phyloP scores from a whole-genome alignment of 1,140 invertebrate species.

The Cheumatopsyche charites region DNA sequence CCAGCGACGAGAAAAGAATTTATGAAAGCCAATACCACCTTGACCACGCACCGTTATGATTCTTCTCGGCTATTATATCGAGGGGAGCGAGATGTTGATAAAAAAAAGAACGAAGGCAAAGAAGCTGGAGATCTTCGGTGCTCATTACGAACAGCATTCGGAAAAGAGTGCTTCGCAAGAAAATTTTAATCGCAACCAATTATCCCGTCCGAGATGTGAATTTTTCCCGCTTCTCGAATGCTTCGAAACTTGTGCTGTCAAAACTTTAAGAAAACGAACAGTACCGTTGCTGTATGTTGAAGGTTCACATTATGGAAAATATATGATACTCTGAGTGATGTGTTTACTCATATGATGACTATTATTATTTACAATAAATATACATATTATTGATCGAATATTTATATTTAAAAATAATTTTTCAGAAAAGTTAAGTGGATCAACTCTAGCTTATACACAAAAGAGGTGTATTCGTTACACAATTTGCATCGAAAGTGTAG shows the following conservation, averaged over 20 bases:
- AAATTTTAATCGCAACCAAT: conserved; percentile 12
- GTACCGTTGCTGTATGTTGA: no score
- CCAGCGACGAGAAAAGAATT: conserved; percentile 3
- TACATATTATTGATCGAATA: no score
- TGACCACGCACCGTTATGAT: conserved; percentile 22
- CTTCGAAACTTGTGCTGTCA: neutral
- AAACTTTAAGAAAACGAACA: no score
- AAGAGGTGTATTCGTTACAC: no score
- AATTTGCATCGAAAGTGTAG: no score
- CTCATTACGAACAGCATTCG: conserved; percentile 2
- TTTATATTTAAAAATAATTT: no score
- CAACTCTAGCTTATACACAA: no score
- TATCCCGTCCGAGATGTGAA: neutral
- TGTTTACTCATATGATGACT: no score
- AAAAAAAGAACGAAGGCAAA: neutral
- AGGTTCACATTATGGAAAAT: no score
- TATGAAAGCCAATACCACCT: conserved; percentile 4
- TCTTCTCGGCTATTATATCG: conserved; percentile 18
- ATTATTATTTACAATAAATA: no score
- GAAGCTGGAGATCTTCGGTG: neutral
- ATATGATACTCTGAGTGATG: no score
- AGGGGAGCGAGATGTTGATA: neutral
- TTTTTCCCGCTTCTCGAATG: neutral
- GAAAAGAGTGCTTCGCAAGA: neutral
- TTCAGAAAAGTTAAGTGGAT: no score